phyloP scores from a whole-genome alignment of 2,888 invertebrate species.

The Acronicta psi region DNA sequence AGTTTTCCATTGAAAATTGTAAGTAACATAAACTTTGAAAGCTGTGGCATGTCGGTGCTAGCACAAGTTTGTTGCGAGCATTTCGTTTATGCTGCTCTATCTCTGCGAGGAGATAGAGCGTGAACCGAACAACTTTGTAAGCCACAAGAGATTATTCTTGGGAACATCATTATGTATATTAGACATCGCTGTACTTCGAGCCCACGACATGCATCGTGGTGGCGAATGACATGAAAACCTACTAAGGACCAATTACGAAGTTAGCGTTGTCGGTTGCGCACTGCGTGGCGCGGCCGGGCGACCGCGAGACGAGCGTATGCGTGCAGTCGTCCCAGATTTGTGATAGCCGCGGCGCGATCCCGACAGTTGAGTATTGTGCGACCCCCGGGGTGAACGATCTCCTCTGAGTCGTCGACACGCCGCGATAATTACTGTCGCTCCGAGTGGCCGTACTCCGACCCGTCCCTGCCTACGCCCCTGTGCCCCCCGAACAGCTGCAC shows the following conservation, averaged over 20 bases:
- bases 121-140: conserved; percentile 20
- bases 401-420: conserved; percentile 85
- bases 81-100: conserved; percentile 1
- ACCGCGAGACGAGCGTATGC: conserved; percentile 51
- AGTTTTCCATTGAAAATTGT: conserved; percentile 7
- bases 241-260: conserved; percentile 62
- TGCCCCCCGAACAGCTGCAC: conserved; percentile 64
- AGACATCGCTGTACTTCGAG: conserved; percentile 10
- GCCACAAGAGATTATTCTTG: conserved; percentile 24
- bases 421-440: conserved; percentile 86
- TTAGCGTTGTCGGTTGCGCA: conserved; percentile 56
- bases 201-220: conserved; percentile 16
- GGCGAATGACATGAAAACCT: conserved; percentile 62
- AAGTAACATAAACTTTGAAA: conserved; percentile 17
- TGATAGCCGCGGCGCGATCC: conserved; percentile 75
- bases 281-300: conserved; percentile 24
- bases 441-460: conserved; percentile 51
- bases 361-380: conserved; percentile 82
- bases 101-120: conserved; percentile 1
- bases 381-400: conserved; percentile 87
- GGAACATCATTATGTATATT: conserved; percentile 16
- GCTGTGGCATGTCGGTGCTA: conserved; percentile 13
- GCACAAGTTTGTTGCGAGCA: conserved; percentile 22
- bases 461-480: conserved; percentile 69
- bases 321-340: conserved; percentile 73